Percentiles rank a stretch among this genome's conserved stretches.
Evolutionary conservation across 2,888 invertebrate species (phyloP).

Genomic region (Drosophila cognata): DNA sequence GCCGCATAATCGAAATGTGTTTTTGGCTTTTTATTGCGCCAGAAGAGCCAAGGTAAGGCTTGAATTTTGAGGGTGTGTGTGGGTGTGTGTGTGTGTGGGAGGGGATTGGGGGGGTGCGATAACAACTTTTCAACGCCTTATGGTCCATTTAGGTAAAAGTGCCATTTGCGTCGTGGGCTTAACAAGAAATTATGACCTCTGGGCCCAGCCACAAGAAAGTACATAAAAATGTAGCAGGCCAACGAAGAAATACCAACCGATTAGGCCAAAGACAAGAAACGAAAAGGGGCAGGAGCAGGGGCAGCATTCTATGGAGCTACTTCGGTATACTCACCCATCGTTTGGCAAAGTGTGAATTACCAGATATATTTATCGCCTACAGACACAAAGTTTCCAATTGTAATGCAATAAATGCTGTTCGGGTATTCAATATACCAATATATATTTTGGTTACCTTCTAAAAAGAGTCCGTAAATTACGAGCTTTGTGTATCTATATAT

Average conservation of each 20-base stretch:
- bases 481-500: not conserved
- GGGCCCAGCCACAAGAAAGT: slow-evolving; percentile 45
- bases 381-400: not conserved
- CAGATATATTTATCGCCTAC: slow-evolving; percentile 5
- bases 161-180: slow-evolving; percentile 82
- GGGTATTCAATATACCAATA: not conserved
- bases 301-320: not conserved
- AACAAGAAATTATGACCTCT: slow-evolving; percentile 82
- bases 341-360: slow-evolving; percentile 7
- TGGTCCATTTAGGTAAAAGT: slow-evolving; percentile 83
- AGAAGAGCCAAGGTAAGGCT: slow-evolving; percentile 54
- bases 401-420: not conserved
- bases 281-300: not conserved
- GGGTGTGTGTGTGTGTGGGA: slow-evolving; percentile 11
- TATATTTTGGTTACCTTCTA: not conserved
- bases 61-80: slow-evolving; percentile 13
- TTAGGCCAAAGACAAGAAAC: slow-evolving; percentile 3
- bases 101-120: slow-evolving; percentile 44
- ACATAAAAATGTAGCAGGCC: slow-evolving; percentile 38
- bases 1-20: slow-evolving; percentile 77
- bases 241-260: slow-evolving; percentile 4
- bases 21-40: slow-evolving; percentile 73
- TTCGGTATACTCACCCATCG: not conserved
- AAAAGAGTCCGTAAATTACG: not conserved
- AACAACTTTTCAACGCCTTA: slow-evolving; percentile 82